Evolutionary conservation across 1,140 invertebrate species (phyloP), one percentile per base, ranked within the genome.

Genomic region (Calephelis virginiensis): DNA sequence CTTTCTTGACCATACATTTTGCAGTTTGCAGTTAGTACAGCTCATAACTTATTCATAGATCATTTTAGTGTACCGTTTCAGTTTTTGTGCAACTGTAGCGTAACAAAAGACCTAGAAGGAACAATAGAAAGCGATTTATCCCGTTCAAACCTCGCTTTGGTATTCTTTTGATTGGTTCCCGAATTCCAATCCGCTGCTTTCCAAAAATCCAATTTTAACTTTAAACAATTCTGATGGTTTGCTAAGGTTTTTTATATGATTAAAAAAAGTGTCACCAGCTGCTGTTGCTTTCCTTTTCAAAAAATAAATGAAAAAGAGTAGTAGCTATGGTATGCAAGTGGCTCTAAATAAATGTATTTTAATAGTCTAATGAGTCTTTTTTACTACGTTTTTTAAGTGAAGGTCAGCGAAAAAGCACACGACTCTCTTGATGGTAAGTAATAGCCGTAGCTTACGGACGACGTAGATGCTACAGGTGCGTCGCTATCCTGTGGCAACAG

Each of bases 71-170:
- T 69, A 28, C 70, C 63, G 68, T 40, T 64, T 64, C 37, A 64
- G 40, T 64, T 64, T 61, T 64, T 53, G 65, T 63, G 68, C 66
- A 60, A 64, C 63, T 68, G 63, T 71, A 73, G 73, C 72, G 72
- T 77, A 76, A 86, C 81, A 86, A 84, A 82, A 77, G 79, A 63
- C 72, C 64, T 77, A 82, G 80, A 88, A 86, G 86, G 81, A 75
- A 90, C 87, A 90, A 90, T 85, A 79, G 82, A 72, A 83, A 81
- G 70, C 76, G 80, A 86, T 90, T 85, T 82, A 77, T 71, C 76
- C 63, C 67, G 73, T 70, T 62, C 77, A 74, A 74, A 73, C 75
- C 75, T 68, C 67, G 61, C 71, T 70, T 67, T 70, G 76, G 73
- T 78, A 80, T 82, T 75, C 76, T 81, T 83, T 85, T 81, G 82